Evolutionary conservation across 2,888 invertebrate species (phyloP), one percentile per base, ranked within the genome.

Genomic region (Microctonus hyperodae): DNA sequence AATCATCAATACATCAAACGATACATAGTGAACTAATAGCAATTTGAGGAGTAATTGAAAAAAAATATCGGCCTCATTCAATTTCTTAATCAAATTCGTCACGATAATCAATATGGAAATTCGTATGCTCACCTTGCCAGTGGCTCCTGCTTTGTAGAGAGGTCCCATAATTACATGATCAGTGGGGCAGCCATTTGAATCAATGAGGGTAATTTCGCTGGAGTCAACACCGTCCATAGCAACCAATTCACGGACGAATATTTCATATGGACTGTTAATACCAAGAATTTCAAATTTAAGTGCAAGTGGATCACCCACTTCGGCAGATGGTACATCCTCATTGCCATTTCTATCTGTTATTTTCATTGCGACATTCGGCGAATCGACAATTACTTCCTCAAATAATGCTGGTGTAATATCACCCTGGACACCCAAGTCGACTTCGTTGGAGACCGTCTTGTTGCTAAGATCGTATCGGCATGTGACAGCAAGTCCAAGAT

Each of bases 161-260:
- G 95, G 93, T 77, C 95, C 95, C 95, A 96, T 95, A 83, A 96
- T 96, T 84, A 94, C 93, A 81, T 95, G 93, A 84, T 96, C 96
- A 25, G 96, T 96, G 13, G 96, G 96, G 81, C 96, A 97, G 79
- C 96, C 96, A 77, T 92, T 89, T 70, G 94, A 92, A 84, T 96
- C 96, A 83, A 96, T 95, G 67, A 96, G 89, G 66, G 94, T 92
- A 77, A 96, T 96, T 87, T 96, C 96, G 81, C 94, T 94, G 75
- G 93, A 93, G 83, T 96, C 96, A 59, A 94, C 92, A 61, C 96
- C 96, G 82, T 97, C 96, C 93, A 96, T 92, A 64, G 96, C 96
- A 67, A 96, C 95, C 79, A 97, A 87, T 85, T 97, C 96, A 70
- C 96, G 90, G 35, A 97, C 96, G 83, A 97, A 96, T 80, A 97